Conservation (phyloP, 2,797 vertebrate genomes). For the Phaenicophaeus curvirostris region DNA sequence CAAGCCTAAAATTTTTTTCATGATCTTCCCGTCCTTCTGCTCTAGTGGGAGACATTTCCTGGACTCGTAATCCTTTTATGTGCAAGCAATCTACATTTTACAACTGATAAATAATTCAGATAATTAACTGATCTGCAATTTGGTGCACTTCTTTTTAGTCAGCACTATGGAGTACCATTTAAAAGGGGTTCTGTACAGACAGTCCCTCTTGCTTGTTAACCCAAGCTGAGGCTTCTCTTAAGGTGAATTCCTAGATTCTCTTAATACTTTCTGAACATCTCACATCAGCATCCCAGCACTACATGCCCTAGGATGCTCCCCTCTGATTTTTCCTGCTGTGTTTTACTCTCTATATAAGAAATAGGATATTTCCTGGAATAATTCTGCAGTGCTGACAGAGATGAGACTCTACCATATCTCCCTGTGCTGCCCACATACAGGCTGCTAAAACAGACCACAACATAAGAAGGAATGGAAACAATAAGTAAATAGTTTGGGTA, state of each 20-base stretch:
- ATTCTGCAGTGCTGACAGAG: not conserved
- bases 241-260: not conserved
- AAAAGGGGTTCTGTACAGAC: not conserved
- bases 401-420: not conserved
- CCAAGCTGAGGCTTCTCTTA: not conserved
- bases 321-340: not conserved
- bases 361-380: not conserved
- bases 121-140: conserved; percentile 67
- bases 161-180: conserved; percentile 14
- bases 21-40: conserved; percentile 47
- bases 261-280: not conserved
- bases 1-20: conserved; percentile 19
- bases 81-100: conserved; percentile 64
- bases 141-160: conserved; percentile 50
- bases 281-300: not conserved
- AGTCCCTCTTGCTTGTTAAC: conserved; percentile 20
- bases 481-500: not conserved
- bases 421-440: not conserved
- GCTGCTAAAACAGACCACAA: not conserved
- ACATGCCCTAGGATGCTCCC: not conserved
- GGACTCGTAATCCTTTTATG: conserved; percentile 56
- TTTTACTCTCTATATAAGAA: not conserved
- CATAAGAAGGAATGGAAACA: not conserved
- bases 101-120: conserved; percentile 73
- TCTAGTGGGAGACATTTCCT: conserved; percentile 67